phyloP scores from a whole-genome alignment of 1,140 invertebrate species.

The Cylas formicarius region DNA sequence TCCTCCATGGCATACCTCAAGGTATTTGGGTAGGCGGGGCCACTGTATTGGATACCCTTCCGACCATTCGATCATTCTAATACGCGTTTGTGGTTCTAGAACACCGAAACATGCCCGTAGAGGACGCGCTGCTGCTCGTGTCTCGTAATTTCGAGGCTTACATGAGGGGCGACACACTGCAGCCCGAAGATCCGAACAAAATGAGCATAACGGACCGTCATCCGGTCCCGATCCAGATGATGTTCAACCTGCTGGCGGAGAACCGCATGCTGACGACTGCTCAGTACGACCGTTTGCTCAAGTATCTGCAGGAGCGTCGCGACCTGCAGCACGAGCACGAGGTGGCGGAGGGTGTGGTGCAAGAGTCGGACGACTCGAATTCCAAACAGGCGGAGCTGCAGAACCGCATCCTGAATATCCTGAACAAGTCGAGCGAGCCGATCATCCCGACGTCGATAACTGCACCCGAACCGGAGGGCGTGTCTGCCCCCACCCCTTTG shows the following conservation, averaged over 20 bases:
- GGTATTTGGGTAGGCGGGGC: constrained; percentile 46
- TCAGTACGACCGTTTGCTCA: constrained; percentile 74
- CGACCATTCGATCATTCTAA: not conserved
- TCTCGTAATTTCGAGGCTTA: constrained; percentile 73
- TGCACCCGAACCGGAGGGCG: constrained; percentile 14
- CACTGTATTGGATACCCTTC: not conserved
- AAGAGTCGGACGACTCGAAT: constrained; percentile 43
- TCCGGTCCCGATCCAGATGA: constrained; percentile 61
- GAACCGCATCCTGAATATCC: constrained; percentile 75
- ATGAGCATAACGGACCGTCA: constrained; percentile 48
- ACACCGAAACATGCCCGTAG: constrained; percentile 91
- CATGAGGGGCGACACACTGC: constrained; percentile 52
- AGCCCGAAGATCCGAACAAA: constrained; percentile 33
- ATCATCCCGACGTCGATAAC: constrained; percentile 35
- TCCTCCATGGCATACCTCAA: constrained; percentile 84
- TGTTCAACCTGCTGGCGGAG: constrained; percentile 73
- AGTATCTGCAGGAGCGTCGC: constrained; percentile 68
- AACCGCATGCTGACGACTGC: constrained; percentile 69
- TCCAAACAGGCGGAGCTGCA: constrained; percentile 66
- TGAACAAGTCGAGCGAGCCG: constrained; percentile 51
- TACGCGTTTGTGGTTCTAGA: constrained; percentile 49
- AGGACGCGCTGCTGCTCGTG: constrained; percentile 76
- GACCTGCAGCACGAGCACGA: constrained; percentile 66
- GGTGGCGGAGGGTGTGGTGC: constrained; percentile 51
- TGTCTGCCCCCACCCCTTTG: constrained; percentile 46